Evolutionary conservation across 2,797 vertebrate species (phyloP).

Genomic region (Gouania willdenowi): DNA sequence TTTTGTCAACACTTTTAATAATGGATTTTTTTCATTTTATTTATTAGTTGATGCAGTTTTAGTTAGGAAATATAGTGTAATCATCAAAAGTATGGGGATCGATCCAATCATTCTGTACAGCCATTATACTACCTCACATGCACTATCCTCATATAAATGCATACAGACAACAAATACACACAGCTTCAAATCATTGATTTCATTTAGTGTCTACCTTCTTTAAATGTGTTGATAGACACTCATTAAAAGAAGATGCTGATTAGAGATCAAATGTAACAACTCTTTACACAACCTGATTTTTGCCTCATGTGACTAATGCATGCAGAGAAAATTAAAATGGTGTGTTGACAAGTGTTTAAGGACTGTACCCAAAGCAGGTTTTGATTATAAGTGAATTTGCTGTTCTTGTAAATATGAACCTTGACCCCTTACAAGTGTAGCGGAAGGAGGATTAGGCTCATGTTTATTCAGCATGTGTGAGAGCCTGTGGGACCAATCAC

Average conservation of each 20-base stretch:
- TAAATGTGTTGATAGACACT: neutral
- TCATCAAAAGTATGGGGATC: too few species aligned
- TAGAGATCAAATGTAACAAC: neutral
- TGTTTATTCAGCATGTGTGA: constrained; percentile 69
- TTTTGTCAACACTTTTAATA: too few species aligned
- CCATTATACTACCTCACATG: too few species aligned
- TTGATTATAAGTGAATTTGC: constrained; percentile 65
- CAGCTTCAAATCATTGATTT: too few species aligned
- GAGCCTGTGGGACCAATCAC: constrained; percentile 71
- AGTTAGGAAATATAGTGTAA: too few species aligned
- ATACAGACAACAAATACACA: too few species aligned
- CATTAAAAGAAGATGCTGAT: neutral
- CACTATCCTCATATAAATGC: too few species aligned
- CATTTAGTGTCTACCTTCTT: too few species aligned
- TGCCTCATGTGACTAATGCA: neutral
- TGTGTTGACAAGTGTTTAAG: neutral
- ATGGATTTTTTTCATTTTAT: too few species aligned
- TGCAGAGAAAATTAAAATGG: neutral
- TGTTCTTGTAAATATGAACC: constrained; percentile 64
- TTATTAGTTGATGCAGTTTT: too few species aligned
- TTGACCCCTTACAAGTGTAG: constrained; percentile 68
- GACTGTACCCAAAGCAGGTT: constrained; percentile 35
- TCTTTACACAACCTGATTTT: neutral
- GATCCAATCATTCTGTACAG: constrained; percentile 1
- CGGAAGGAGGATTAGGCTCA: constrained; percentile 64